These are phyloP conservation scores for Takifugu bimaculatus DNA, from an alignment of 2,113 vertebrate genomes.

Conservation along the genomic window DNA sequence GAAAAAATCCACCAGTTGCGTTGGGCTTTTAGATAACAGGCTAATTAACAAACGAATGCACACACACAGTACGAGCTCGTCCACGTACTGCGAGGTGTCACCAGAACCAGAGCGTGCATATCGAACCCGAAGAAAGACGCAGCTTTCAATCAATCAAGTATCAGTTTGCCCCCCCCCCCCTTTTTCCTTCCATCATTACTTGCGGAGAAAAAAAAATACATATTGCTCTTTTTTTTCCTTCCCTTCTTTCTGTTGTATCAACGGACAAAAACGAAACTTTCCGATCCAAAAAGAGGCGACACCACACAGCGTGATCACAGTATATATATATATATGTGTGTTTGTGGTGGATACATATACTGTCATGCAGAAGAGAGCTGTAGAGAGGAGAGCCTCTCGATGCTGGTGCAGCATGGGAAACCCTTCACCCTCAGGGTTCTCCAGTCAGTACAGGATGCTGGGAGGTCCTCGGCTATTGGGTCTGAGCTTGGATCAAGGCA, in stretches of 20 bases:
- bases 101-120: slow-evolving; percentile 71
- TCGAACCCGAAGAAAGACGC: slow-evolving; percentile 66
- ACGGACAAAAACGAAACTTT: slow-evolving; percentile 54
- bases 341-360: slow-evolving; percentile 39
- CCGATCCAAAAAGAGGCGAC: slow-evolving; percentile 60
- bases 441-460: slow-evolving; percentile 61
- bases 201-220: slow-evolving; percentile 58
- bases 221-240: slow-evolving; percentile 66
- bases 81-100: slow-evolving; percentile 51
- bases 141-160: slow-evolving; percentile 62
- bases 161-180: slow-evolving; percentile 46
- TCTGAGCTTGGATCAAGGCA: slow-evolving; percentile 71
- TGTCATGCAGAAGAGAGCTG: slow-evolving; percentile 57
- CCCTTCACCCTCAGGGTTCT: slow-evolving; percentile 60
- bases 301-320: slow-evolving; percentile 47
- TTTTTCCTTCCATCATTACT: slow-evolving; percentile 56
- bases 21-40: slow-evolving; percentile 2
- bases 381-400: slow-evolving; percentile 64
- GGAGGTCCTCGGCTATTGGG: slow-evolving; percentile 71
- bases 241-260: slow-evolving; percentile 53
- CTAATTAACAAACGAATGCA: slow-evolving; percentile 55
- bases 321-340: slow-evolving; percentile 15
- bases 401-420: slow-evolving; percentile 75
- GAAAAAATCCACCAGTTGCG: not conserved
- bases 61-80: slow-evolving; percentile 56